Percentiles rank a stretch among this genome's conserved stretches.
These are phyloP conservation scores for Apocheima hispidaria DNA, from an alignment of 2,888 invertebrate genomes.

Conservation along the genomic window DNA sequence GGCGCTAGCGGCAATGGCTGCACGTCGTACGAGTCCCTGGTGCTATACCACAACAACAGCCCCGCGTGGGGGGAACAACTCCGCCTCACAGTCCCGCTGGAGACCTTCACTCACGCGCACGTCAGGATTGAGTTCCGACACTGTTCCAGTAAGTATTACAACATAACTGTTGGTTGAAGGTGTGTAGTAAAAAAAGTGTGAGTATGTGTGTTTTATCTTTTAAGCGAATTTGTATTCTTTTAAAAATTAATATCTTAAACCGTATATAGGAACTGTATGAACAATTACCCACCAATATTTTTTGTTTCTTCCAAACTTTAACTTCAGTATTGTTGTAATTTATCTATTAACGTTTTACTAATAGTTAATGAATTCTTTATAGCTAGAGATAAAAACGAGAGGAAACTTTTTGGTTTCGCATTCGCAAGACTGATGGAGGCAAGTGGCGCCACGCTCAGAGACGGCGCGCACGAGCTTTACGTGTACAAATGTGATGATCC, in stretches of 20 bases:
- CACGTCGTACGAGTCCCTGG: constrained; percentile 93
- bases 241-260: too few relatives aligned
- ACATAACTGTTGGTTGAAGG: too few relatives aligned
- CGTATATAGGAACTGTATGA: too few relatives aligned
- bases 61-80: constrained; percentile 97
- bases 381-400: constrained; percentile 96
- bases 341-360: background rate
- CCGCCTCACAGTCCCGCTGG: constrained; percentile 95
- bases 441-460: constrained; percentile 95
- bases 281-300: too few relatives aligned
- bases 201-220: too few relatives aligned
- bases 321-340: too few relatives aligned
- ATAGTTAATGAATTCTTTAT: constrained; percentile 49
- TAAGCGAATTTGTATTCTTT: too few relatives aligned
- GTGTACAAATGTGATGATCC: constrained; percentile 97
- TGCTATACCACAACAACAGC: constrained; percentile 97
- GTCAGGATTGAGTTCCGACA: constrained; percentile 96
- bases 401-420: constrained; percentile 96
- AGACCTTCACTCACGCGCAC: constrained; percentile 96
- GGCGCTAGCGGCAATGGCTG: constrained; percentile 94
- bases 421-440: constrained; percentile 96
- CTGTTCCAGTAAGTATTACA: constrained; percentile 95
- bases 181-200: too few relatives aligned
- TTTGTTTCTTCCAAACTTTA: too few relatives aligned
- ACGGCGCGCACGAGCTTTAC: constrained; percentile 95